These are phyloP conservation scores for Gymnorhina tibicen DNA, from an alignment of 2,113 vertebrate species.

Conservation along the genomic window DNA sequence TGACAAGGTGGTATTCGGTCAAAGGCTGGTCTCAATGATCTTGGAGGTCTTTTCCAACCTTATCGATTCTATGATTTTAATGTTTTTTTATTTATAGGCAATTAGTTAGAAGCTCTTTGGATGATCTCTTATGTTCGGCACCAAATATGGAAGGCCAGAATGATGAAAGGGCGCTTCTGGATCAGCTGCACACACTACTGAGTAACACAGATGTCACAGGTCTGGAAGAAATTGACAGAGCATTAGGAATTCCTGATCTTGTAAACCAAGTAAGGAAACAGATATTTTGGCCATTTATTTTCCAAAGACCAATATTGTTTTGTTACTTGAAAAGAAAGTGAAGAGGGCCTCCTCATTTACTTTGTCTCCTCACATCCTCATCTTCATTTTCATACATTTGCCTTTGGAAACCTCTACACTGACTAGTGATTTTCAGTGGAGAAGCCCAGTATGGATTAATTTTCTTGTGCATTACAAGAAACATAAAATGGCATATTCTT, in stretches of 20 bases:
- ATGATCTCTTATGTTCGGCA: constrained; percentile 86
- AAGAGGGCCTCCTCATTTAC: background rate
- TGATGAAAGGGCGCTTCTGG: constrained; percentile 89
- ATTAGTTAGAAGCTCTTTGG: constrained; percentile 82
- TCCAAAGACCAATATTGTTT: background rate
- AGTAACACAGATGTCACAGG: constrained; percentile 90
- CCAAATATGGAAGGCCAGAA: constrained; percentile 85
- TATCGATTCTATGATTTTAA: background rate
- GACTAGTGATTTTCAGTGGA: background rate
- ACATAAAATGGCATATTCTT: background rate
- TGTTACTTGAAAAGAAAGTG: background rate
- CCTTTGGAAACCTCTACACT: background rate
- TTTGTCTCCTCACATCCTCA: background rate
- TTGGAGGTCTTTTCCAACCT: background rate
- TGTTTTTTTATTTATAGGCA: constrained; percentile 71
- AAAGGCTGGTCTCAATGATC: background rate
- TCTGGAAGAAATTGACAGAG: constrained; percentile 94
- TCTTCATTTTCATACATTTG: background rate
- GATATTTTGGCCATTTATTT: background rate
- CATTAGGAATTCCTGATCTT: constrained; percentile 94
- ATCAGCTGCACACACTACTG: constrained; percentile 92
- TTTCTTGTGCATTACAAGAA: background rate
- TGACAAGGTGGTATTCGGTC: background rate
- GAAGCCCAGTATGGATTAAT: background rate
- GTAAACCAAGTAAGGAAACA: constrained; percentile 84